These are phyloP conservation scores for Prinia subflava DNA, from an alignment of 2,113 vertebrate genomes.

Conservation along the genomic window DNA sequence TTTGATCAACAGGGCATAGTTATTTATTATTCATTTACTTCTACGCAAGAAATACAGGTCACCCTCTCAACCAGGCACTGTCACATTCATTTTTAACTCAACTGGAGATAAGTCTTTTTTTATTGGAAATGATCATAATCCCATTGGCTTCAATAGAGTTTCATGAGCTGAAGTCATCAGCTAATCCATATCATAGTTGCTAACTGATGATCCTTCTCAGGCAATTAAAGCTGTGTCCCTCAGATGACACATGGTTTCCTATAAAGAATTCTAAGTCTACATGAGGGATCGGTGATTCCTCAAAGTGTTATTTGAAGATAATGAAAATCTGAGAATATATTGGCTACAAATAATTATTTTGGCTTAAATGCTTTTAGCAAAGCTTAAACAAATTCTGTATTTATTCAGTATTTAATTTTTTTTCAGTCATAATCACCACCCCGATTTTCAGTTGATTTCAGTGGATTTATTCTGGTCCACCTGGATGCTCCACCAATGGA, in stretches of 20 bases:
- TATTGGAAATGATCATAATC: conserved; percentile 55
- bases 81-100: conserved; percentile 18
- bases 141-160: conserved; percentile 9
- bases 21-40: conserved; percentile 61
- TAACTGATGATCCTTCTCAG: conserved; percentile 19
- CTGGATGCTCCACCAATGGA: neutral
- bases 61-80: conserved; percentile 14
- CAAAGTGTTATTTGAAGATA: neutral
- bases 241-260: neutral
- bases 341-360: neutral
- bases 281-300: neutral
- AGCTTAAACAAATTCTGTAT: neutral
- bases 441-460: neutral
- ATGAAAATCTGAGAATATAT: neutral
- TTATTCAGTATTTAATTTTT: neutral
- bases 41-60: conserved; percentile 28
- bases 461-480: neutral
- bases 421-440: neutral
- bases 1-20: conserved; percentile 31
- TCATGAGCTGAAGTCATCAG: conserved; percentile 28
- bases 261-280: neutral
- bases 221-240: conserved; percentile 8
- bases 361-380: neutral
- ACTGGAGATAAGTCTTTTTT: conserved; percentile 15
- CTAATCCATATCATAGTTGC: conserved; percentile 28